Evolutionary conservation across 92 coral and sea anemone genomes (phyloP).

Genomic region (Palythoa grandiflora): DNA sequence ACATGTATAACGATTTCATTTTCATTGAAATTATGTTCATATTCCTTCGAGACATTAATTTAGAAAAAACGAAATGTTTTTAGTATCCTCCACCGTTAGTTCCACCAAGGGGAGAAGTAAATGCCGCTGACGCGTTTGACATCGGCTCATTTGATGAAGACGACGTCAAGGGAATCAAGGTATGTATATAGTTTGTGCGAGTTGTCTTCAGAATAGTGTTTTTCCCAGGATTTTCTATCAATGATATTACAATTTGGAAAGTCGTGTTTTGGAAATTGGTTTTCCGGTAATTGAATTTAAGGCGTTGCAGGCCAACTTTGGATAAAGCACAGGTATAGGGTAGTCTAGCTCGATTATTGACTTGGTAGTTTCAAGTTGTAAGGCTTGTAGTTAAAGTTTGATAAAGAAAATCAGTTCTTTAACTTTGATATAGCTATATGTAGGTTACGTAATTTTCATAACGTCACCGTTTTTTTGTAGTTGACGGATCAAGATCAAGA

Average conservation of each 20-base stretch:
- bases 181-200: not conserved
- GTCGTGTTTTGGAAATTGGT: no score
- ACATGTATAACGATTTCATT: no score
- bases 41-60: not conserved
- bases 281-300: no score
- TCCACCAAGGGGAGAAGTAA: conserved; percentile 99
- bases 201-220: no score
- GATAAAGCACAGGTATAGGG: no score
- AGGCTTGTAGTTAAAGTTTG: not conserved
- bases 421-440: not conserved
- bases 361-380: not conserved
- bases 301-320: no score
- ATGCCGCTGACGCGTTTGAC: conserved; percentile 99
- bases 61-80: not conserved
- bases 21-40: not conserved
- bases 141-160: conserved; percentile 99
- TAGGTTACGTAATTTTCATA: not conserved
- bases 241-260: no score
- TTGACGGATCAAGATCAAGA: conserved; percentile 95
- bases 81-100: conserved; percentile 95
- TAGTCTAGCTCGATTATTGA: not conserved
- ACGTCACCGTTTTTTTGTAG: conserved; percentile 37
- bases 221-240: no score
- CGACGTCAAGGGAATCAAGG: conserved; percentile 99
- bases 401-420: no score